Base-by-base conservation (phyloP, 1,140 invertebrate species). In the Papilio helenus region DNA sequence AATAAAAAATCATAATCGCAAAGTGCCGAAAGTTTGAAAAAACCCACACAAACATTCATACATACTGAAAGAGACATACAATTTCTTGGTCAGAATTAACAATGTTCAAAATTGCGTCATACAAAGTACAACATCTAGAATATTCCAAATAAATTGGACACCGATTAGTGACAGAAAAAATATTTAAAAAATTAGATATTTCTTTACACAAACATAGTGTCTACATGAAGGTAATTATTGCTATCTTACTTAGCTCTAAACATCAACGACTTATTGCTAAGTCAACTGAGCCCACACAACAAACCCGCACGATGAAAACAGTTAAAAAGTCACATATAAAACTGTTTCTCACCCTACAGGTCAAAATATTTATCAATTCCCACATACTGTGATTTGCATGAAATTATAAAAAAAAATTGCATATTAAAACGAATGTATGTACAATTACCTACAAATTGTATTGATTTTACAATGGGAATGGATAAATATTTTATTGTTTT, bases 201-300 rank as follows among this genome's bases (percentile, higher is more conserved):
- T 51, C 42, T 65, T 61, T 7, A 34, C 55, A 42, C 23, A 77
- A 65, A 77, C 39, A 77, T 61, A 80, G 4, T 79, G 29, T 61
- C 72, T 80, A 76, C 46, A 73, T 7, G n/a, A 68, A 44, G 51
- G 77, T 77, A 72, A 77, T 78, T 42, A 77, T 77, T 58, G 73
- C 65, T 72, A 72, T 71, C 79, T 76, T 20, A 61, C 72, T 73
- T 72, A 58, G 81, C 58, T 44, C 42, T 78, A 73, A 79, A 73
- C 44, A 18, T 44, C 68, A 80, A 46, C 68, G 74, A 83, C 78
- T 79, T 80, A 80, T 78, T 82, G 82, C 73, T 78, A 82, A 83
- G 80, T 81, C 80, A 82, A 78, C 78, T 58, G 78, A 72, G 79
- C 68, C 72, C 39, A 76, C 51, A 55, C 79, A 81, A 84, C 81